These are phyloP conservation scores for Iphiclides podalirius DNA, from an alignment of 2,888 invertebrate species.

Conservation along the genomic window DNA sequence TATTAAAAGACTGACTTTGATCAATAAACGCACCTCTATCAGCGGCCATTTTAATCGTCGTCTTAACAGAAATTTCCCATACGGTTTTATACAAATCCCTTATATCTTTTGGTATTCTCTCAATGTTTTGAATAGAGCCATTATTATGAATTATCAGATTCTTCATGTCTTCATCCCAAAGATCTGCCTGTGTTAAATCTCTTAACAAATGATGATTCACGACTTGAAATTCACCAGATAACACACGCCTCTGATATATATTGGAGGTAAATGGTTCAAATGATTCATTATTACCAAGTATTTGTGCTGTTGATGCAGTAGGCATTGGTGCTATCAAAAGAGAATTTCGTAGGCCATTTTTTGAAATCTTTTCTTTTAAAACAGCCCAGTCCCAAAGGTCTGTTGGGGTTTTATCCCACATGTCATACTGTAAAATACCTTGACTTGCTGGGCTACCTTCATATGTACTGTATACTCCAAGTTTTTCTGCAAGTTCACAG, in stretches of 20 bases:
- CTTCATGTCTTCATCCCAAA: slow-evolving; percentile 98
- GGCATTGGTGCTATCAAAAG: slow-evolving; percentile 98
- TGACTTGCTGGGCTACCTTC: slow-evolving; percentile 95
- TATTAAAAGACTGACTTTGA: slow-evolving; percentile 98
- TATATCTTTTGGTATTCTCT: slow-evolving; percentile 90
- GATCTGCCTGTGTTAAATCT: slow-evolving; percentile 92
- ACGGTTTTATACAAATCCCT: slow-evolving; percentile 96
- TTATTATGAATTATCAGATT: slow-evolving; percentile 93
- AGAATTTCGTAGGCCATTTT: slow-evolving; percentile 96
- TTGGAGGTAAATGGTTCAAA: slow-evolving; percentile 99
- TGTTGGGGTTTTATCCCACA: slow-evolving; percentile 96
- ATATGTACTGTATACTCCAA: slow-evolving; percentile 95
- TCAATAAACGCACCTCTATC: slow-evolving; percentile 99
- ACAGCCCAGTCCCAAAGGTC: slow-evolving; percentile 93
- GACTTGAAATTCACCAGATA: slow-evolving; percentile 97
- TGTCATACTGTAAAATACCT: slow-evolving; percentile 97
- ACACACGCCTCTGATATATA: slow-evolving; percentile 94
- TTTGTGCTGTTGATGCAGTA: slow-evolving; percentile 99
- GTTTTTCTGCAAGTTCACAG: slow-evolving; percentile 92
- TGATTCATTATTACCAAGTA: slow-evolving; percentile 98
- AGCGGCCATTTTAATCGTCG: slow-evolving; percentile 96
- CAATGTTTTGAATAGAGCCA: slow-evolving; percentile 95
- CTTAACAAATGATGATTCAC: slow-evolving; percentile 97
- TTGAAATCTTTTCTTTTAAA: slow-evolving; percentile 90
- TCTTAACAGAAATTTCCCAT: slow-evolving; percentile 98